A percentile compares a stretch with the other conserved stretches of the same genome.
These are phyloP conservation scores for Drosophila oshimai DNA, from an alignment of 1,140 invertebrate genomes.

Conservation along the genomic window DNA sequence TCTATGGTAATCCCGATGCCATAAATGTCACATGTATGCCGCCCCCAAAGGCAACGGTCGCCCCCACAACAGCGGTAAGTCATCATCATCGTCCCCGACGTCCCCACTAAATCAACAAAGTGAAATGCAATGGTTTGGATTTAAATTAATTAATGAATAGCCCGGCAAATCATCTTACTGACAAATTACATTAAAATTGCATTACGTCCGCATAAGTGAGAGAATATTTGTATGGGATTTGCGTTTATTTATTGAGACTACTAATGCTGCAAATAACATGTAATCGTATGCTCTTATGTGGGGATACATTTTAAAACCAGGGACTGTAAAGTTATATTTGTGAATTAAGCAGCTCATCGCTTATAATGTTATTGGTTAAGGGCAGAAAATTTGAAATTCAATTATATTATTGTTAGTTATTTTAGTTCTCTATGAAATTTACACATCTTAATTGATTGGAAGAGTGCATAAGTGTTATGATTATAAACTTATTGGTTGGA, in stretches of 20 bases:
- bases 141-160: conserved; percentile 58
- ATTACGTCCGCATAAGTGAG: conserved; percentile 37
- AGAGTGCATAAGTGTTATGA: too few relatives aligned
- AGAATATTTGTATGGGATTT: conserved; percentile 27
- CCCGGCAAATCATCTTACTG: conserved; percentile 37
- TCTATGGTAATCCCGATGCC: conserved; percentile 74
- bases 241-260: conserved; percentile 29
- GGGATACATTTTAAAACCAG: conserved; percentile 24
- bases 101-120: conserved; percentile 14
- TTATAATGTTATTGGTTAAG: conserved; percentile 1
- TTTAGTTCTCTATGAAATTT: neutral
- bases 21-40: conserved; percentile 59
- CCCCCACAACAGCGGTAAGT: conserved; percentile 67
- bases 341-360: neutral
- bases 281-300: conserved; percentile 26
- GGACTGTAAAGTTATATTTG: conserved; percentile 4
- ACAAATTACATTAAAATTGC: conserved; percentile 55
- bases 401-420: neutral
- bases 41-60: conserved; percentile 49
- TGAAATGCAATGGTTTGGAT: conserved; percentile 33
- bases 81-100: conserved; percentile 3
- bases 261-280: conserved; percentile 27
- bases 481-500: neutral
- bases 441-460: neutral
- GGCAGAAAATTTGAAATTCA: neutral